Conservation (phyloP, 1,140 invertebrate genomes). For the Zaprionus nigranus region DNA sequence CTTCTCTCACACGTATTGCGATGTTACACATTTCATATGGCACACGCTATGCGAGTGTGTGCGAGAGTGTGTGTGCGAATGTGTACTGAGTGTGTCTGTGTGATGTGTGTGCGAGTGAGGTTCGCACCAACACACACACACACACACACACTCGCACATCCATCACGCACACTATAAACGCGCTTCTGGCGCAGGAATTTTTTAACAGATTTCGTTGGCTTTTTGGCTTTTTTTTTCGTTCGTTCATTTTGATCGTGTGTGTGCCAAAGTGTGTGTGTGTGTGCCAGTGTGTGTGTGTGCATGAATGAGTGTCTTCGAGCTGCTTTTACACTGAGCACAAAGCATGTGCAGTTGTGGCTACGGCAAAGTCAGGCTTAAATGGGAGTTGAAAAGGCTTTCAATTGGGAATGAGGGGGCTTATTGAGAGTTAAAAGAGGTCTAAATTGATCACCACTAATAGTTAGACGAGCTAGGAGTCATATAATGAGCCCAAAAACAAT, state of each 20-base stretch:
- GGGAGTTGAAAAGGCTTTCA: background rate
- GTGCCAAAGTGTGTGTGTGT: slow-evolving; percentile 27
- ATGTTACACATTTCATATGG: slow-evolving; percentile 77
- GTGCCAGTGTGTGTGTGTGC: slow-evolving; percentile 32
- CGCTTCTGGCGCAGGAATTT: slow-evolving; percentile 60
- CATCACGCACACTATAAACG: slow-evolving; percentile 12
- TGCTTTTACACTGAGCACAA: slow-evolving; percentile 65
- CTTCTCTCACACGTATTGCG: slow-evolving; percentile 40
- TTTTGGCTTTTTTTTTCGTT: slow-evolving; percentile 51
- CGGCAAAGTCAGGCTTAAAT: slow-evolving; percentile 36
- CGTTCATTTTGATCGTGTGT: slow-evolving; percentile 65
- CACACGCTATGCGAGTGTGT: slow-evolving; percentile 62
- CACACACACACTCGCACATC: background rate
- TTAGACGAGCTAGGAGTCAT: background rate
- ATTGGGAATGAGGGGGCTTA: background rate
- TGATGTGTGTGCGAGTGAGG: slow-evolving; percentile 32
- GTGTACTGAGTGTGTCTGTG: background rate
- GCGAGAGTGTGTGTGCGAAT: slow-evolving; percentile 9
- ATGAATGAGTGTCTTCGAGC: slow-evolving; percentile 38
- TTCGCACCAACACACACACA: slow-evolving; percentile 11
- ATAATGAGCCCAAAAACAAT: background rate
- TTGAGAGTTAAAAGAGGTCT: background rate
- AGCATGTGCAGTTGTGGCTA: slow-evolving; percentile 15
- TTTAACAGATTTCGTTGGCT: slow-evolving; percentile 58
- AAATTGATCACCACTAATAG: background rate